Percentiles rank a stretch among this genome's conserved stretches.
Evolutionary conservation across 2,888 invertebrate genomes (phyloP).

Genomic region (Apamea sordens): DNA sequence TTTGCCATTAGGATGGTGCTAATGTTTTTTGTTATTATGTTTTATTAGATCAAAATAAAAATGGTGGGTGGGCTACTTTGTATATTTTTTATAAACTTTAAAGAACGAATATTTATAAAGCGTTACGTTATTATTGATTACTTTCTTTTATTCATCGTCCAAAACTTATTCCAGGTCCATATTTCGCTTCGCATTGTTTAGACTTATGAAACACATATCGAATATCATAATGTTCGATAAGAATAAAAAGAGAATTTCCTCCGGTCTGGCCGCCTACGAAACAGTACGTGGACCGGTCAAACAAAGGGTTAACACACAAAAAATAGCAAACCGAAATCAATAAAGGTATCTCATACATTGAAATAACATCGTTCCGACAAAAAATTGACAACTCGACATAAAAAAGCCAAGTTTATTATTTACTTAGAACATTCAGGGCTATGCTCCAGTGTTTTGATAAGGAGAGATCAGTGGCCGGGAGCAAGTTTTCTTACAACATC

Average conservation of each 20-base stretch:
- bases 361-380: slow-evolving; percentile 56
- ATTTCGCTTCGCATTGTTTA: slow-evolving; percentile 42
- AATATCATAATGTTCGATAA: slow-evolving; percentile 48
- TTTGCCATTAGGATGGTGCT: slow-evolving; percentile 38
- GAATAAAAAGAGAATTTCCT: slow-evolving; percentile 40
- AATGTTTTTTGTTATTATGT: slow-evolving; percentile 39
- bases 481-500: slow-evolving; percentile 72
- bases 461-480: slow-evolving; percentile 67
- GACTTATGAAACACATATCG: slow-evolving; percentile 45
- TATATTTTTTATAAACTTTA: background rate
- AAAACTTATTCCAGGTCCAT: slow-evolving; percentile 18
- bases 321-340: slow-evolving; percentile 61
- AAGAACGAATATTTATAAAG: background rate
- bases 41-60: slow-evolving; percentile 30
- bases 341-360: slow-evolving; percentile 62
- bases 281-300: slow-evolving; percentile 47
- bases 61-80: background rate
- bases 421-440: slow-evolving; percentile 57
- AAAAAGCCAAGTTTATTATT: slow-evolving; percentile 63
- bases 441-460: slow-evolving; percentile 72
- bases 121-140: background rate
- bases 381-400: slow-evolving; percentile 61
- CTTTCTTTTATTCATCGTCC: background rate
- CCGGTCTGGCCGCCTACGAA: slow-evolving; percentile 57
- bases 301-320: slow-evolving; percentile 60